phyloP scores from a whole-genome alignment of 1,140 invertebrate species.

The Nephila pilipes region DNA sequence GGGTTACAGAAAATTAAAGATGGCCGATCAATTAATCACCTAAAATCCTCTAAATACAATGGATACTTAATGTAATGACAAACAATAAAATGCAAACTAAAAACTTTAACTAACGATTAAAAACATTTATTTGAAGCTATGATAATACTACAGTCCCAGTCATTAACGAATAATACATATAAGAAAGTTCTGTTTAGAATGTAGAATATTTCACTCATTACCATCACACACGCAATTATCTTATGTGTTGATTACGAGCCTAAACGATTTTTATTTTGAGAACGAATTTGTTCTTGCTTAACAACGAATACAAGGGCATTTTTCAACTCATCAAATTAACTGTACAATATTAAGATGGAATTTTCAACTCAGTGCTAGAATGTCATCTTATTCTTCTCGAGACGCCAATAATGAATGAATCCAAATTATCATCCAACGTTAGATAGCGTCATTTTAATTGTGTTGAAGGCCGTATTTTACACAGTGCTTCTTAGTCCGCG shows the following conservation, averaged over 20 bases:
- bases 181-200: background rate
- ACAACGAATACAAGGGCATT: conserved; percentile 8
- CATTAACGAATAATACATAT: background rate
- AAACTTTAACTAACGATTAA: background rate
- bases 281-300: background rate
- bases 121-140: background rate
- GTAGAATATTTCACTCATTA: background rate
- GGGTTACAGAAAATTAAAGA: too few relatives aligned
- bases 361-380: background rate
- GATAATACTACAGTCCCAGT: background rate
- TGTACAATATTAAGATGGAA: background rate
- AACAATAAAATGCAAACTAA: too few relatives aligned
- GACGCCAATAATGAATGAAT: conserved; percentile 17
- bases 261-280: background rate
- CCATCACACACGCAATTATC: background rate
- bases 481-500: background rate
- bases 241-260: background rate
- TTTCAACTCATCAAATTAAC: background rate
- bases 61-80: too few relatives aligned
- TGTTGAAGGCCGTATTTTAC: conserved; percentile 17
- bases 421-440: background rate
- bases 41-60: too few relatives aligned
- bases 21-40: too few relatives aligned
- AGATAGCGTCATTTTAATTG: conserved; percentile 40
- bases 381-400: background rate